phyloP scores from a whole-genome alignment of 2,113 vertebrate species.

The Ageneiosus marmoratus region DNA sequence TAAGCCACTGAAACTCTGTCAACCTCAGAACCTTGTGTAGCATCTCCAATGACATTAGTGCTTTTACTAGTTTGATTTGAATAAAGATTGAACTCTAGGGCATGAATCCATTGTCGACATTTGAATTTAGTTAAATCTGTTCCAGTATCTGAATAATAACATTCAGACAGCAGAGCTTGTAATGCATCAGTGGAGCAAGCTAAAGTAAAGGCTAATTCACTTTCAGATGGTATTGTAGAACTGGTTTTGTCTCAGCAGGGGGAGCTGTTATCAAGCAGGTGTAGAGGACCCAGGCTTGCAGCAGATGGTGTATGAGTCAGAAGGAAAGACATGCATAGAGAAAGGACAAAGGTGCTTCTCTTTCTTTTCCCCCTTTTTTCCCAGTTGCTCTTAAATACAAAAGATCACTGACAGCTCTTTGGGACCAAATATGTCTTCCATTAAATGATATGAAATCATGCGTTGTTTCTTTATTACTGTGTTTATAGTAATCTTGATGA shows the following conservation, averaged over 20 bases:
- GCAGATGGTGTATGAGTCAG: slow-evolving; percentile 44
- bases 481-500: slow-evolving; percentile 11
- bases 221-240: slow-evolving; percentile 19
- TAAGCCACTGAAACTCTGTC: background rate
- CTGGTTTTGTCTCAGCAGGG: slow-evolving; percentile 58
- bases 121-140: background rate
- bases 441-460: slow-evolving; percentile 23
- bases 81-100: background rate
- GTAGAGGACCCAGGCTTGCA: slow-evolving; percentile 22
- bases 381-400: slow-evolving; percentile 4
- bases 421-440: background rate
- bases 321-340: slow-evolving; percentile 48
- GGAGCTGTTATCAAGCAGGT: slow-evolving; percentile 62
- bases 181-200: background rate
- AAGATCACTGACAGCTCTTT: background rate
- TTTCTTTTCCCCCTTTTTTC: slow-evolving; percentile 28
- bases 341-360: slow-evolving; percentile 31
- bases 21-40: background rate
- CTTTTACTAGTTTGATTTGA: background rate
- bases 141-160: background rate
- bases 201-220: background rate
- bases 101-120: background rate
- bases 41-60: background rate
- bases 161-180: background rate
- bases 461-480: slow-evolving; percentile 10